Evolutionary conservation across 1,140 invertebrate genomes (phyloP).

Genomic region (Eulimnadia texana): DNA sequence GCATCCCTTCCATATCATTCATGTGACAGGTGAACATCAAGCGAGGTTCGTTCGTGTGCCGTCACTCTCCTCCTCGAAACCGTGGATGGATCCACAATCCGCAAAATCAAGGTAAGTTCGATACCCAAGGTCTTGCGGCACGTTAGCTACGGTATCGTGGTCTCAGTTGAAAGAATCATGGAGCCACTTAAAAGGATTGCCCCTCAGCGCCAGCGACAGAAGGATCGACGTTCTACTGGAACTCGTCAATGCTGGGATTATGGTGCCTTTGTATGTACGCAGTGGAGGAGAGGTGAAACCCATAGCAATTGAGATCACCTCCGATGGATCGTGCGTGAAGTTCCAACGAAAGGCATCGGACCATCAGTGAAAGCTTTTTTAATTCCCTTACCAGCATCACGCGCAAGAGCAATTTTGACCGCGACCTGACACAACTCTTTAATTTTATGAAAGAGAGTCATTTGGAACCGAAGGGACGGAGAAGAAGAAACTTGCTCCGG

Average conservation of each 20-base stretch:
- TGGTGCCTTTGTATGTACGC: not conserved
- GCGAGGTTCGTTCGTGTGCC: not conserved
- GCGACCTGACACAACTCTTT: not conserved
- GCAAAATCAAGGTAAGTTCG: not conserved
- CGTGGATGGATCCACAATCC: not conserved
- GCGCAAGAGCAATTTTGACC: not conserved
- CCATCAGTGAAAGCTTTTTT: not conserved
- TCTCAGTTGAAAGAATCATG: not conserved
- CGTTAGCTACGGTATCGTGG: not conserved
- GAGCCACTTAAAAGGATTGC: not conserved
- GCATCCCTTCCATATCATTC: not conserved
- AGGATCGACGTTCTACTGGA: conserved; percentile 4
- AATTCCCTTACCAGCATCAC: not conserved
- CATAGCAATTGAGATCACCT: not conserved
- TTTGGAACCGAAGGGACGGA: conserved; percentile 11
- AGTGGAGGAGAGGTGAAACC: not conserved
- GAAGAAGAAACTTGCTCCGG: not conserved
- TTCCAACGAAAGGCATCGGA: not conserved
- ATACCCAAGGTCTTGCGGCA: conserved; percentile 1
- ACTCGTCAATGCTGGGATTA: not conserved
- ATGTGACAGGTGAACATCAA: not conserved
- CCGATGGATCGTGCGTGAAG: conserved; percentile 6
- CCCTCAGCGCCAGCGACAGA: not conserved
- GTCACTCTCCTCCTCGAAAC: not conserved
- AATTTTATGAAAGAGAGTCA: not conserved